These are phyloP conservation scores for Eristalis intricaria DNA, from an alignment of 2,888 invertebrate genomes.

Conservation along the genomic window DNA sequence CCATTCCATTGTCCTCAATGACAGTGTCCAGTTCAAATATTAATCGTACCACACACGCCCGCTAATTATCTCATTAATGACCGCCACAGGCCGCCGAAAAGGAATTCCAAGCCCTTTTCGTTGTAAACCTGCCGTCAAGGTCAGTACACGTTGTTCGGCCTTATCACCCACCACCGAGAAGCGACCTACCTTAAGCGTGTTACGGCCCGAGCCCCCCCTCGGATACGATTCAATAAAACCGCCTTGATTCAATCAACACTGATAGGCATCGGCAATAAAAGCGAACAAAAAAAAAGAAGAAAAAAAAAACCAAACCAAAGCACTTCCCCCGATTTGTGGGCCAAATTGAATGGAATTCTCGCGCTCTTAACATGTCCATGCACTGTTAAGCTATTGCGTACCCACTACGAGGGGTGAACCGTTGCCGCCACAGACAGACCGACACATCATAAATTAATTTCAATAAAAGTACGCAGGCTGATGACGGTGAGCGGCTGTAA, in stretches of 20 bases:
- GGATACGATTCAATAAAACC: constrained; percentile 11
- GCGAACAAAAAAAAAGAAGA: no score
- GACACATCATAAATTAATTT: constrained; percentile 1
- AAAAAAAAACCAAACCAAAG: neutral
- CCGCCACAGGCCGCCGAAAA: neutral
- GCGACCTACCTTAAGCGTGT: neutral
- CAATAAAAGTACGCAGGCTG: neutral
- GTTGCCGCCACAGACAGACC: neutral
- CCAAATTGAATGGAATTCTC: neutral
- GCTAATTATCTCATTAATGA: neutral
- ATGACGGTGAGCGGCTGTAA: neutral
- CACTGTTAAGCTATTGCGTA: neutral
- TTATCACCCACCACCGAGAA: neutral
- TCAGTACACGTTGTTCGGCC: neutral
- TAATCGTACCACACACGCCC: neutral
- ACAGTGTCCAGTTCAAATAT: neutral
- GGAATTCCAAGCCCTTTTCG: neutral
- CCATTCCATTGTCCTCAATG: neutral
- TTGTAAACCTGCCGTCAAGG: neutral
- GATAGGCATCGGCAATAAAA: constrained; percentile 8
- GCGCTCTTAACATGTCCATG: neutral
- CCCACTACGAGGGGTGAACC: neutral
- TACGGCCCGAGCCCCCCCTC: neutral
- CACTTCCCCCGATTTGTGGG: neutral
- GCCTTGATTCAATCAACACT: constrained; percentile 35